Evolutionary conservation across 2,113 vertebrate species (phyloP), one percentile per base, ranked within the genome.

Genomic region (Colistium nudipinnis): DNA sequence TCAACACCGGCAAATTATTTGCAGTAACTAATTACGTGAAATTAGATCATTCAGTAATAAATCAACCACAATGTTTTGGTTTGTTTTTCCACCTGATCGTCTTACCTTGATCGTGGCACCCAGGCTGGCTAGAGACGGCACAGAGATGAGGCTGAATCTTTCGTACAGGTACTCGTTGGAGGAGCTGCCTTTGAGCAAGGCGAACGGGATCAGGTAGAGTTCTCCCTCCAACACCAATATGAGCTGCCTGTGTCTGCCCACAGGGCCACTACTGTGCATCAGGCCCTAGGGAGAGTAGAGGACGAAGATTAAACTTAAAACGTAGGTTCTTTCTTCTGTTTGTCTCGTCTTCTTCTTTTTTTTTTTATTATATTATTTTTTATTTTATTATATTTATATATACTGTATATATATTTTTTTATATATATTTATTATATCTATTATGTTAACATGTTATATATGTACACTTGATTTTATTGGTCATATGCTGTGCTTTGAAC

Each of bases 161-260:
- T 98, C 96, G 0, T 96, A 97, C 12, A 99, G 95, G 73, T 95
- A 99, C 91, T 98, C 96, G 0, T 98, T 98, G 62, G 96, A 98
- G 28, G 96, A 95, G 65, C 96, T 98, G 76, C 97, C 96, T 89
- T 98, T 98, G 70, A 99, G 94, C 73, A 98, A 94, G 59, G 97
- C 96, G 0, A 98, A 99, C 0, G 97, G 97, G 71, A 98, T 93
- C 80, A 98, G 94, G 91, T 98, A 98, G 78, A 99, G 82, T 48
- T 98, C 97, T 39, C 96, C 96, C 71, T 98, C 97, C 83, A 98
- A 92, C 28, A 98, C 97, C 68, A 98, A 80, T 0, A 96, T 81
- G 35, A 98, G 93, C 87, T 99, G 96, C 19, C 94, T 93, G 90
- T 96, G 96, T 63, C 95, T 86, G 49, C 95, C 96, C 39, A 95